phyloP scores from a whole-genome alignment of 1,140 invertebrate genomes.

The Cydia fagiglandana region DNA sequence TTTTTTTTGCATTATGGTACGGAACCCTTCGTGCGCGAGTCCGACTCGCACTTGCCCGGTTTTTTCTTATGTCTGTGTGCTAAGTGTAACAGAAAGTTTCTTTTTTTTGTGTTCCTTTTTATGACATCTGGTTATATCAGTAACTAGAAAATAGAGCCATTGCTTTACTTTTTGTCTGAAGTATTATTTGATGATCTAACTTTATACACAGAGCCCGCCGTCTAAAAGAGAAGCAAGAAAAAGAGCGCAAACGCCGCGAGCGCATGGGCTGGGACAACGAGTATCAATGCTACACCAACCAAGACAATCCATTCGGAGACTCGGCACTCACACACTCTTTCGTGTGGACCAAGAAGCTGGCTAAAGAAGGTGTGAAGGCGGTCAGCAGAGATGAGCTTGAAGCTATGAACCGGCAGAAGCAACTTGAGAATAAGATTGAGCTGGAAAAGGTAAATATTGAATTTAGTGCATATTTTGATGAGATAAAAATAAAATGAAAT shows the following conservation, averaged over 20 bases:
- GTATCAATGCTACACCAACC: conserved; percentile 97
- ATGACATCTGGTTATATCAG: too few relatives aligned
- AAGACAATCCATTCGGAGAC: conserved; percentile 99
- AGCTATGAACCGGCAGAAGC: conserved; percentile 90
- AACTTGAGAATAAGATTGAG: conserved; percentile 94
- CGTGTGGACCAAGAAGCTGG: conserved; percentile 97
- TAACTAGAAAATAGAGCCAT: too few relatives aligned
- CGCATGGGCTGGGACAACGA: conserved; percentile 98
- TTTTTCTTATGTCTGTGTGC: background rate
- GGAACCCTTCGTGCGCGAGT: too few relatives aligned
- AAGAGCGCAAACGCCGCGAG: conserved; percentile 92
- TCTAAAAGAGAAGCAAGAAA: conserved; percentile 93
- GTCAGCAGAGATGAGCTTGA: conserved; percentile 92
- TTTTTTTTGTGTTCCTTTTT: background rate
- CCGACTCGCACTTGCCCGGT: too few relatives aligned
- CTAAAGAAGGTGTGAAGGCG: conserved; percentile 94
- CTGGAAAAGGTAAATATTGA: conserved; percentile 85
- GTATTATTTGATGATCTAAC: background rate
- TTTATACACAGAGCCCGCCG: conserved; percentile 83
- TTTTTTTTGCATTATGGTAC: too few relatives aligned
- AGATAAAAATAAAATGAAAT: too few relatives aligned
- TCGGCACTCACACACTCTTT: conserved; percentile 92
- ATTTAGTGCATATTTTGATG: too few relatives aligned
- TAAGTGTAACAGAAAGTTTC: background rate
- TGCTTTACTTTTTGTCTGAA: too few relatives aligned